Base-by-base conservation (phyloP, 2,888 invertebrate genomes). In the Eurytoma californica region DNA sequence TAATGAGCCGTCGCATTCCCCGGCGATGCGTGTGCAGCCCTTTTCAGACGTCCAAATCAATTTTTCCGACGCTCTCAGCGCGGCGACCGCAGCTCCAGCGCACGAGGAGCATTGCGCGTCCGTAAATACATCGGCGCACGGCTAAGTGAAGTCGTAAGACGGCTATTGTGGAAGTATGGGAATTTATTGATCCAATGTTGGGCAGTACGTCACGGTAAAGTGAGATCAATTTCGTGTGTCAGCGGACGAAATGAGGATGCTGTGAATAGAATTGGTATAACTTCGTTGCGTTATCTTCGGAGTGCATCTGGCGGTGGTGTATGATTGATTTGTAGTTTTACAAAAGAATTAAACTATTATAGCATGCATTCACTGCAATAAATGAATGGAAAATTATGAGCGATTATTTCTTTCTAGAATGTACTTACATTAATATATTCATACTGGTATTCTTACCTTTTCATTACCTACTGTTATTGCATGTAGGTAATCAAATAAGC, bases 1-100 rank as follows among this genome's bases (percentile, higher is more conserved):
- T 77, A 77, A 77, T 72, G 70, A 72, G 77, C 57, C 65, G 58
- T 5, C 51, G 51, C 65, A 77, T 77, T 77, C 77, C 30, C 66
- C 58, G 16, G 5, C 58, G 70, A 77, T 77, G 77, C 65, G 76
- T 69, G 51, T 70, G 16, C 47, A n/a, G 30, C 49, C 28, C 72
- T 20, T 63, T 72, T 65, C 16, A 49, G 20, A 14, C 14, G 51
- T 55, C n/a, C 1, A 47, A 73, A 73, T 73, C 65, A 73, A 73
- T 65, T 73, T 65, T 57, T 70, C 20, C 53, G 18, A 18, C n/a
- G n/a, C n/a, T n/a, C n/a, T n/a, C n/a, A n/a, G n/a, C n/a, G n/a
- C 24, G 14, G 51, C 13, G 16, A 18, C 20, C 72, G 58, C 39
- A 61, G 28, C 24, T 70, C 30, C 70, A 65, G 49, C 63, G 39